These are phyloP conservation scores for Spilosoma lubricipeda DNA, from an alignment of 2,888 invertebrate species.

Conservation along the genomic window DNA sequence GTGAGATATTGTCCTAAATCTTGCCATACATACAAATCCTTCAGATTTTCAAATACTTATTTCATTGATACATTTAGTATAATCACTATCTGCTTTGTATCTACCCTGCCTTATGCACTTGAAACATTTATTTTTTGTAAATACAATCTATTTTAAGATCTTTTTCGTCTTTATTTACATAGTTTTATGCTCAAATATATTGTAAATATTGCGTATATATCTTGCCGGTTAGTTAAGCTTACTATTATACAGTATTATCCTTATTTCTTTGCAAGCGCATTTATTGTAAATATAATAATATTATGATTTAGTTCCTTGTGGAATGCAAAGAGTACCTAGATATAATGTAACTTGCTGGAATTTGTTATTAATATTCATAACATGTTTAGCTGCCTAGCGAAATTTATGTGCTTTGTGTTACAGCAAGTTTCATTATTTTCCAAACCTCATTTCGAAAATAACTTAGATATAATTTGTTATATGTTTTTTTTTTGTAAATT, in stretches of 20 bases:
- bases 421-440: conserved; percentile 11
- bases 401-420: not conserved
- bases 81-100: conserved; percentile 19
- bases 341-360: conserved; percentile 10
- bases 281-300: conserved; percentile 51
- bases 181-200: conserved; percentile 49
- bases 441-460: conserved; percentile 23
- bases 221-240: conserved; percentile 65
- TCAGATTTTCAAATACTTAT: not conserved
- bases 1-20: not conserved
- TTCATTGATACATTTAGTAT: conserved; percentile 15
- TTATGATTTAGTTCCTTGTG: conserved; percentile 43
- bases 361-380: not conserved
- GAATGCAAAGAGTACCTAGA: conserved; percentile 16
- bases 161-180: conserved; percentile 38
- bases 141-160: conserved; percentile 43
- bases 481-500: conserved; percentile 45
- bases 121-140: conserved; percentile 43
- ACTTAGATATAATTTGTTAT: conserved; percentile 32
- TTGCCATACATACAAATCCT: conserved; percentile 1
- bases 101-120: conserved; percentile 49
- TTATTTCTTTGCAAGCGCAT: conserved; percentile 39
- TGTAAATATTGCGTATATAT: conserved; percentile 68
- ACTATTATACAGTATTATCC: conserved; percentile 71
- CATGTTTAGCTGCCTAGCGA: not conserved